Conservation (phyloP, 2,888 invertebrate species). For the Pasiphila rectangulata region DNA sequence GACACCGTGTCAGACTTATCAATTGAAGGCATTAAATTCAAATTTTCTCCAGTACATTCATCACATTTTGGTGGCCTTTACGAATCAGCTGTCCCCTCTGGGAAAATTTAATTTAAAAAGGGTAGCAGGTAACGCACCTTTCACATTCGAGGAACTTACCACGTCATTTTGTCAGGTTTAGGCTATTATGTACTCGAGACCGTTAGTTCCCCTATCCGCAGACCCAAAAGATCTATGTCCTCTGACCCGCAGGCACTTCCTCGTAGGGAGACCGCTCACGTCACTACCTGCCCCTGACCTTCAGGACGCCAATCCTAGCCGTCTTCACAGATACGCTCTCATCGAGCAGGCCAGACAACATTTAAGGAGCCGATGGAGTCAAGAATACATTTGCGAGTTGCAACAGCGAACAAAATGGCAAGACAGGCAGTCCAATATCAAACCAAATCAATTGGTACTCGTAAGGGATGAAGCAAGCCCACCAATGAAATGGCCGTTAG, state of each 20-base stretch:
- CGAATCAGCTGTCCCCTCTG: neutral
- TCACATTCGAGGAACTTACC: slow-evolving; percentile 11
- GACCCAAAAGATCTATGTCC: neutral
- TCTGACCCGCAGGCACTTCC: slow-evolving; percentile 16
- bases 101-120: too few species aligned
- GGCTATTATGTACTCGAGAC: slow-evolving; percentile 4
- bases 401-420: slow-evolving; percentile 39
- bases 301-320: slow-evolving; percentile 2
- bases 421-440: neutral
- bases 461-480: slow-evolving; percentile 8
- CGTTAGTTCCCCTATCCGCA: too few species aligned
- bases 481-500: slow-evolving; percentile 16
- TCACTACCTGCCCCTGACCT: too few species aligned
- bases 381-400: slow-evolving; percentile 31
- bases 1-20: neutral
- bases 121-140: too few species aligned
- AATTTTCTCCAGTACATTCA: too few species aligned
- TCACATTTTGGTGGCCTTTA: neutral
- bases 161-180: slow-evolving; percentile 8
- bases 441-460: slow-evolving; percentile 9
- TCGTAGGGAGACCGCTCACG: too few species aligned
- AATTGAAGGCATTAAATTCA: slow-evolving; percentile 2
- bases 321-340: slow-evolving; percentile 18
- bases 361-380: slow-evolving; percentile 31
- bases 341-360: slow-evolving; percentile 30